These are phyloP conservation scores for Drosophila punjabiensis DNA, from an alignment of 1,140 invertebrate genomes.

Conservation along the genomic window DNA sequence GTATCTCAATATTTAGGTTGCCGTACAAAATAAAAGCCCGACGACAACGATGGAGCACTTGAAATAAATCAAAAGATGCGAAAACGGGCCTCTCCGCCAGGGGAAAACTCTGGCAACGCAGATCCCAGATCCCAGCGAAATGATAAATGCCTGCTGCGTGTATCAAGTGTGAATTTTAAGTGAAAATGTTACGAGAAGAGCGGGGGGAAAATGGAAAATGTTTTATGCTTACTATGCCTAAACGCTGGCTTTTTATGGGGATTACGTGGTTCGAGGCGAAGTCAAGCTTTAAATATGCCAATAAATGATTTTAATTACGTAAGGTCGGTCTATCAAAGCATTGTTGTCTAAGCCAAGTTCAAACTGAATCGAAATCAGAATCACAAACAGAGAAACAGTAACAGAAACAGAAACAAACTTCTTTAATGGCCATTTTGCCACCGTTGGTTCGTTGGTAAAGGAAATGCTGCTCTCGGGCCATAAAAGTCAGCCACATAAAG, in stretches of 20 bases:
- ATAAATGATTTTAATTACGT: conserved; percentile 80
- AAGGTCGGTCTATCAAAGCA: conserved; percentile 39
- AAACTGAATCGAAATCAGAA: conserved; percentile 18
- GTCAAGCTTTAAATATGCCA: conserved; percentile 65
- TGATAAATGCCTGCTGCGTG: conserved; percentile 73
- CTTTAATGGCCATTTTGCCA: conserved; percentile 57
- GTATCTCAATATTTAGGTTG: conserved; percentile 80
- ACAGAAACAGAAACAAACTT: neutral
- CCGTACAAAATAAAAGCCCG: conserved; percentile 56
- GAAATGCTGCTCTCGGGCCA: conserved; percentile 63
- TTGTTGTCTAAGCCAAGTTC: conserved; percentile 21
- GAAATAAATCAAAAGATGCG: conserved; percentile 83
- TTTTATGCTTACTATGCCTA: conserved; percentile 37
- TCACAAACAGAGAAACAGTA: neutral
- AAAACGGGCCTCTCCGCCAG: conserved; percentile 50
- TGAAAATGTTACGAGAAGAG: conserved; percentile 63
- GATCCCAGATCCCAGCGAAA: conserved; percentile 69
- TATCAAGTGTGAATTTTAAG: conserved; percentile 84
- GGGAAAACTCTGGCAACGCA: conserved; percentile 42
- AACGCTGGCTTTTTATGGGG: conserved; percentile 53
- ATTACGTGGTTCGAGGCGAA: conserved; percentile 65
- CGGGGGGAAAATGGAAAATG: conserved; percentile 50
- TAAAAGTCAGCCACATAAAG: conserved; percentile 63
- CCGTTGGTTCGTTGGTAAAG: conserved; percentile 49
- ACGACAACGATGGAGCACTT: conserved; percentile 52